Conservation (phyloP, 2,113 vertebrate species). For the Uropsilus gracilis region DNA sequence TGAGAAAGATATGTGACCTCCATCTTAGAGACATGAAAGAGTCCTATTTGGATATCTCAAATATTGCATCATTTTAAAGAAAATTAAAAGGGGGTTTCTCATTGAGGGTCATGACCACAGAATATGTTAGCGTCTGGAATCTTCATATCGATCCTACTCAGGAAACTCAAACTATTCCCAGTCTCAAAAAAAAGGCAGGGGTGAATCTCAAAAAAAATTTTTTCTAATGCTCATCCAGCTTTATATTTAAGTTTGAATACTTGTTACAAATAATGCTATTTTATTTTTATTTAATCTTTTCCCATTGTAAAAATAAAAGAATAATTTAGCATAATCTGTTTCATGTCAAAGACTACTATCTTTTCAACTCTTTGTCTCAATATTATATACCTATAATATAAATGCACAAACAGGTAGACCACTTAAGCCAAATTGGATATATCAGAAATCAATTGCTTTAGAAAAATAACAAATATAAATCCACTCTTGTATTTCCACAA, state of each 20-base stretch:
- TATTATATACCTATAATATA: background rate
- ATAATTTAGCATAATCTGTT: constrained; percentile 5
- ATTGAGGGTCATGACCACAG: constrained; percentile 25
- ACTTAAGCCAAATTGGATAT: background rate
- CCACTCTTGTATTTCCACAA: background rate
- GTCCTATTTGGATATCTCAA: background rate
- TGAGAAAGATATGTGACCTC: background rate
- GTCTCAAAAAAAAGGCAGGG: constrained; percentile 6
- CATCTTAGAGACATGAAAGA: background rate
- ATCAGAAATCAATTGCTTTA: background rate
- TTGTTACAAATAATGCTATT: constrained; percentile 62
- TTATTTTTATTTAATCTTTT: constrained; percentile 57
- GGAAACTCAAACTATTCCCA: constrained; percentile 44
- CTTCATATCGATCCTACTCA: constrained; percentile 38
- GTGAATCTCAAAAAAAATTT: background rate
- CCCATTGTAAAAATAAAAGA: constrained; percentile 43
- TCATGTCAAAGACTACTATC: constrained; percentile 26
- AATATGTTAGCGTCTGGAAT: constrained; percentile 50
- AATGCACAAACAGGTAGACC: background rate
- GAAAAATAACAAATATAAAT: constrained; percentile 32
- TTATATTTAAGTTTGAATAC: constrained; percentile 43
- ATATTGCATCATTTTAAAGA: background rate
- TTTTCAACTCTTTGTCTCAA: background rate
- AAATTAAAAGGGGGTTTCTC: constrained; percentile 44
- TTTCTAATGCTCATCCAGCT: background rate